Conservation (phyloP, 2,113 vertebrate genomes). For the Ifrita kowaldi region DNA sequence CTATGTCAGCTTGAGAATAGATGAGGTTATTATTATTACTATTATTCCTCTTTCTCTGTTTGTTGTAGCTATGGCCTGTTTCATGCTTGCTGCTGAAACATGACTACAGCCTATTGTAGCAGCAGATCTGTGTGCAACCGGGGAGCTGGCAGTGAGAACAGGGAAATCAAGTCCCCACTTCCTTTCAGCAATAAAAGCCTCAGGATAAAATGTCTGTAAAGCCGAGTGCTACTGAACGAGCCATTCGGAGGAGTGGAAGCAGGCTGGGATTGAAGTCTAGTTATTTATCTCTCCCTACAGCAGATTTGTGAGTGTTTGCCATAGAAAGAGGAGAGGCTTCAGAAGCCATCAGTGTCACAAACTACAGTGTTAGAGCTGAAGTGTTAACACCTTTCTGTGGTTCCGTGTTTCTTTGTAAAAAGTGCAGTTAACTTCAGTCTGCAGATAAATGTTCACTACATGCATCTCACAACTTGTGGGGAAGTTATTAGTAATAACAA, state of each 20-base stretch:
- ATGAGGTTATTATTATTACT: not conserved
- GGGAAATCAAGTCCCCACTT: not conserved
- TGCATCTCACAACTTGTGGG: not conserved
- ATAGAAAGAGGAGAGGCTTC: not conserved
- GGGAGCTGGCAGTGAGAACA: not conserved
- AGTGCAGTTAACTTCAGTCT: not conserved
- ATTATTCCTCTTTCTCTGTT: not conserved
- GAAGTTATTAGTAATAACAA: not conserved
- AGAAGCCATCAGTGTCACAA: not conserved
- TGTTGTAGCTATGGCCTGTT: not conserved
- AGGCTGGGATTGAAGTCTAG: not conserved
- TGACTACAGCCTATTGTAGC: not conserved
- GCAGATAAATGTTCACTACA: not conserved
- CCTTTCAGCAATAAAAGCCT: not conserved
- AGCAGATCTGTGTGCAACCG: not conserved
- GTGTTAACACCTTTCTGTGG: not conserved
- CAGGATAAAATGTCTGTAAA: slow-evolving; percentile 8
- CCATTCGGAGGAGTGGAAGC: not conserved
- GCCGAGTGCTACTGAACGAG: not conserved
- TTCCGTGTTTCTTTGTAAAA: not conserved
- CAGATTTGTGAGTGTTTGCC: not conserved
- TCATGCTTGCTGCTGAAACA: not conserved
- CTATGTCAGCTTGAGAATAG: not conserved
- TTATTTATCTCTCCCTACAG: not conserved
- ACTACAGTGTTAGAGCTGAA: not conserved